Percentiles rank a stretch among this genome's conserved stretches.
Evolutionary conservation across 2,888 invertebrate genomes (phyloP).

Genomic region (Margaritifera margaritifera): DNA sequence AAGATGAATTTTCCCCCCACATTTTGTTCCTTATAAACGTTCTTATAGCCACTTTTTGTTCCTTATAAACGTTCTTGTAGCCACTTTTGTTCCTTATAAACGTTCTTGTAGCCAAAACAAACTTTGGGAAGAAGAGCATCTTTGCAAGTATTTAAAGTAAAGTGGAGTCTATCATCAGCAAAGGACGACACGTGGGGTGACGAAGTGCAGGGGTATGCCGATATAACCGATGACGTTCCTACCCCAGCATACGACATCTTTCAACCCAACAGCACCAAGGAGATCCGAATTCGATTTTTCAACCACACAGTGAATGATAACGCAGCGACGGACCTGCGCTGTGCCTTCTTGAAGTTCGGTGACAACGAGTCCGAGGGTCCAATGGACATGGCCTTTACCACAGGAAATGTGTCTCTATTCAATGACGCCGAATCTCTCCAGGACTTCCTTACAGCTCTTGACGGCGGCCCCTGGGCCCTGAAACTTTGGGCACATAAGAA

Average conservation of each 20-base stretch:
- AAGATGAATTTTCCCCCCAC: too few species aligned
- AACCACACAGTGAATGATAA: conserved; percentile 31
- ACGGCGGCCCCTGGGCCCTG: conserved; percentile 29
- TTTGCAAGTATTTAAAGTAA: conserved; percentile 35
- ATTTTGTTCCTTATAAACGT: too few species aligned
- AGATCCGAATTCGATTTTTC: conserved; percentile 27
- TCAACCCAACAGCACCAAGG: conserved; percentile 14
- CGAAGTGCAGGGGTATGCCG: conserved; percentile 32
- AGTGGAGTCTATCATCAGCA: conserved; percentile 33
- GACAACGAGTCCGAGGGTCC: conserved; percentile 26
- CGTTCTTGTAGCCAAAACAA: too few species aligned
- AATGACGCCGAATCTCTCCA: conserved; percentile 18
- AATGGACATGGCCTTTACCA: conserved; percentile 30
- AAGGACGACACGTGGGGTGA: conserved; percentile 36
- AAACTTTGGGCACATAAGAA: conserved; percentile 5
- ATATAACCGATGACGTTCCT: conserved; percentile 16
- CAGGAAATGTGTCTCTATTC: conserved; percentile 25
- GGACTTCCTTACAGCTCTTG: conserved; percentile 26
- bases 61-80: too few species aligned
- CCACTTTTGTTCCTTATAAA: too few species aligned
- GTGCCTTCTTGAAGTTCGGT: conserved; percentile 31
- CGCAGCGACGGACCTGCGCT: conserved; percentile 32
- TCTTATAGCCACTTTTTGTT: too few species aligned
- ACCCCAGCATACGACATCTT: conserved; percentile 11
- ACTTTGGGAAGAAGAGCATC: conserved; percentile 20